Percentiles rank a stretch among this genome's conserved stretches.
These are phyloP conservation scores for Temnopleurus reevesii DNA, from an alignment of 53 echinoderm and acorn worm genomes.

Conservation along the genomic window DNA sequence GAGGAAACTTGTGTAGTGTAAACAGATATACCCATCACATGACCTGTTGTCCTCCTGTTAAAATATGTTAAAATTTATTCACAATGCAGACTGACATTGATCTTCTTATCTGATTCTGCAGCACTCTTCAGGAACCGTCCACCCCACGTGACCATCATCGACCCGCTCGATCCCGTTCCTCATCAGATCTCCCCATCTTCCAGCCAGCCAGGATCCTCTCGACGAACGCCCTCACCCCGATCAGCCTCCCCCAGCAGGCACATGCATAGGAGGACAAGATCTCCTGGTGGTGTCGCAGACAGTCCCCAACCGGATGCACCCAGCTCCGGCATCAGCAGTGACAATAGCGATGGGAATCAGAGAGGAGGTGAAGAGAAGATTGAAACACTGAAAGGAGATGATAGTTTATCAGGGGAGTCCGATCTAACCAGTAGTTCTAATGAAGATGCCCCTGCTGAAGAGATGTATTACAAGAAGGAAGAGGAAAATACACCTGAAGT, in stretches of 20 bases:
- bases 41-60: too few species aligned
- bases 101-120: not conserved
- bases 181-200: constrained; percentile 6
- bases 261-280: not conserved
- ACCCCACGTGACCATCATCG: constrained; percentile 49
- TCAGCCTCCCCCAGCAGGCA: not conserved
- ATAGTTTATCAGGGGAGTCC: not conserved
- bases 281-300: not conserved
- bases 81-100: not conserved
- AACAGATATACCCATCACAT: too few species aligned
- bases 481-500: not conserved
- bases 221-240: not conserved
- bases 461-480: not conserved
- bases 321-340: constrained; percentile 39
- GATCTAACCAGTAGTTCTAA: not conserved
- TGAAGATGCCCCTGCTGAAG: constrained; percentile 16
- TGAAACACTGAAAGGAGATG: constrained; percentile 29
- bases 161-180: constrained; percentile 25
- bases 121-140: constrained; percentile 36
- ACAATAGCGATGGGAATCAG: constrained; percentile 20
- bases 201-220: not conserved
- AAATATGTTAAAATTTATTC: too few species aligned
- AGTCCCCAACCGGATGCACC: not conserved
- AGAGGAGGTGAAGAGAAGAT: constrained; percentile 16
- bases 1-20: too few species aligned